Evolutionary conservation across 1,140 invertebrate species (phyloP), one percentile per base, ranked within the genome.

Genomic region (Tetragonula clypearis): DNA sequence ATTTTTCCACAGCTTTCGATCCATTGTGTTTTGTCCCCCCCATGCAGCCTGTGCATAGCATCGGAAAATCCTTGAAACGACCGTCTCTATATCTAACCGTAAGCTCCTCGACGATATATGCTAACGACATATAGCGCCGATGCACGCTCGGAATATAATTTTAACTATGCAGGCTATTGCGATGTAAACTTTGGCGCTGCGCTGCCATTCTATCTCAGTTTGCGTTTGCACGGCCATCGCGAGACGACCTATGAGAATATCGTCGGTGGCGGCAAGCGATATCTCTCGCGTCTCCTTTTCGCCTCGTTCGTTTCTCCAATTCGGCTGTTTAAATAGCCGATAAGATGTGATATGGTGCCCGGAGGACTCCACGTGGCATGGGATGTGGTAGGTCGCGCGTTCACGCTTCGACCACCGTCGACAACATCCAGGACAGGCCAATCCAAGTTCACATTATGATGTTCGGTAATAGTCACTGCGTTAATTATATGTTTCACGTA

Each of bases 321-420:
- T 62, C 30, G 55, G 49, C 19, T 21, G 0, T 14, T 35, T 4
- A 35, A n/a, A 15, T 21, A 75, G 53, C 0, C 30, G 12, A 23
- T 68, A 81, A 88, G 79, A 89, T 89, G 88, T 88, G 84, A 76
- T 30, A 30, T 68, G 58, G 60, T 76, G 85, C 14, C 19, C 62
- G 66, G 68, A 83, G 41, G 41, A 49, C 65, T 86, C 35, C 60
- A 84, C 72, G 91, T 92, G 92, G 87, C 91, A 93, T 93, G 92
- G 93, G 92, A 94, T 93, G 93, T 87, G 90, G 91, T 88, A 91
- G 89, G 73, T 93, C 93, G 60, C 86, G 84, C 65, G 66, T 84
- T 41, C 58, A 86, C 65, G 35, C 89, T 81, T 78, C 81, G 72
- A 80, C 87, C 26, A 65, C 74, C 41, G 66, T 68, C 21, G 76